These are phyloP conservation scores for Spizella passerina DNA, from an alignment of 2,797 vertebrate species.

Conservation along the genomic window DNA sequence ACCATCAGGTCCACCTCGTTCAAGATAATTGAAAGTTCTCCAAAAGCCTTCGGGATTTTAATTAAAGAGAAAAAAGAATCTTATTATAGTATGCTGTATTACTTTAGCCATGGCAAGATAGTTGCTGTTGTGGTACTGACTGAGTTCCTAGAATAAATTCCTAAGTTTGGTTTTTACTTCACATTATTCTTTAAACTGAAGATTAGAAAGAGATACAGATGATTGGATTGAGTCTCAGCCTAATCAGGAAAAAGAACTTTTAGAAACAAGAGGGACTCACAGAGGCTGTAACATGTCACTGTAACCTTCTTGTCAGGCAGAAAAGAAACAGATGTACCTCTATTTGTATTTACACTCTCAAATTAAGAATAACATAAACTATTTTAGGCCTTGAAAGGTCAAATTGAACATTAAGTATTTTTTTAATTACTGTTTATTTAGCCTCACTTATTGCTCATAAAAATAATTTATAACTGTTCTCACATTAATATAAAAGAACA, in stretches of 20 bases:
- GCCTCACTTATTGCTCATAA: not conserved
- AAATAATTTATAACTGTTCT: not conserved
- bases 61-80: not conserved
- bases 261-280: not conserved
- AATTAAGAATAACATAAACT: not conserved
- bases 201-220: not conserved
- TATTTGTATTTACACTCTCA: not conserved
- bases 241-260: not conserved
- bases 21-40: not conserved
- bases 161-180: not conserved
- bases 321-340: not conserved
- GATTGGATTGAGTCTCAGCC: not conserved
- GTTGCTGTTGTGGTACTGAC: not conserved
- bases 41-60: not conserved
- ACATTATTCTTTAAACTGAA: not conserved
- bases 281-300: not conserved
- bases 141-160: not conserved
- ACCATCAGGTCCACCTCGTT: not conserved
- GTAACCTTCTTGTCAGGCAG: not conserved
- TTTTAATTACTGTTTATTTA: not conserved
- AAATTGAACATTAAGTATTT: not conserved
- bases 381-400: not conserved
- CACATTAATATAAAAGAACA: not conserved
- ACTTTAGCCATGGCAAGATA: not conserved
- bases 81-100: not conserved